Evolutionary conservation across 2,888 invertebrate species (phyloP), one percentile per base, ranked within the genome.

Genomic region (Sepioteuthis lessoniana): DNA sequence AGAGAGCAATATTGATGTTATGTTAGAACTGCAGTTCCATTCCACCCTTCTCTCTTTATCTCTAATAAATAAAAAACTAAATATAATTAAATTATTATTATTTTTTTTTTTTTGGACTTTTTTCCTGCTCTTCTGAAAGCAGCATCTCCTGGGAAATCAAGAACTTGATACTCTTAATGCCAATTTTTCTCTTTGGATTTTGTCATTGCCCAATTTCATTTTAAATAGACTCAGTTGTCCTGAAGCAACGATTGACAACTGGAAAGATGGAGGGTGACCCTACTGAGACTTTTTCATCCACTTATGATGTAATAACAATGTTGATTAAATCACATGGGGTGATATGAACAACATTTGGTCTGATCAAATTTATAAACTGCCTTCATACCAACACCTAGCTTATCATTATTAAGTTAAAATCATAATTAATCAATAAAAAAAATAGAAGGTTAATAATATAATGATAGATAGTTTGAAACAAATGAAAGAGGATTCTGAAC

Each of bases 171-270:
- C n/a, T 76, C n/a, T 76, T 76, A 76, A 35, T 35, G 76, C n/a
- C n/a, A 76, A 2, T 76, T 21, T 19, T 47, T 19, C 60, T 60
- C 60, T 31, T 28, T 76, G n/a, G 76, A 76, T n/a, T 76, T 76
- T 76, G 76, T 76, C 76, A 76, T 76, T 76, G 76, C n/a, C 16
- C 76, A 76, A 76, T 76, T 76, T 76, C 76, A 76, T 76, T 76
- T 35, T 42, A 42, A 42, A 76, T 76, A n/a, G 76, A 76, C 76
- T 3, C n/a, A 16, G n/a, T 76, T 76, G 13, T 76, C n/a, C 76
- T 76, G 16, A 21, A 55, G 55, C 76, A n/a, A n/a, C 19, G 76
- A 19, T 76, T n/a, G 76, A 76, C n/a, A 16, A 13, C n/a, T 76
- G n/a, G 76, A 76, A 76, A 76, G n/a, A n/a, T 16, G 13, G 13